Evolutionary conservation across 2,888 invertebrate species (phyloP), one percentile per base, ranked within the genome.

Genomic region (Drosophila imparisetae): DNA sequence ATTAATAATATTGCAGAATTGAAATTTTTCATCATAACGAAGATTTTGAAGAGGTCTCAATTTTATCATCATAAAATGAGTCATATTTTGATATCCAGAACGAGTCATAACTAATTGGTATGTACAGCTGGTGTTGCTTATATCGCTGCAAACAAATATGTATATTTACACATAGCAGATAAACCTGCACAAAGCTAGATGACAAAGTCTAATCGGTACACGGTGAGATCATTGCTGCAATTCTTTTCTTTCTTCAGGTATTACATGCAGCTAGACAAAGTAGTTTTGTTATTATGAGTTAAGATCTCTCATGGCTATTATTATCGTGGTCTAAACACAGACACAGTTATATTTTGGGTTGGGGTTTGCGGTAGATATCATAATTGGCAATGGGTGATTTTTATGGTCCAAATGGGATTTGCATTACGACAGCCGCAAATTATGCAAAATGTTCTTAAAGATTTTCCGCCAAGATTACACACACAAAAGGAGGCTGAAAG

Each of bases 371-470:
- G 34, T 30, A 53, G 57, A 70, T 78, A 66, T 75, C 58, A 67
- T 78, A 80, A 75, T 80, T 78, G 77, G 45, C 40, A 38, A 40
- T 55, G 55, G 38, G 71, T 54, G 40, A 29, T 40, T 49, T 64
- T 63, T 40, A 53, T 64, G 75, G 76, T 45, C 52, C 58, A 79
- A 79, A 79, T 73, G 59, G 72, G 85, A 88, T 88, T 86, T 82
- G 78, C 75, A 78, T 83, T 81, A 81, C 82, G 72, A 58, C 70
- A 69, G 74, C 69, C 76, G 86, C 88, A 88, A 86, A 86, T 86
- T 85, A 86, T 89, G 90, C 88, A 86, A 86, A 89, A 83, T 87
- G 72, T 69, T 67, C 72, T 87, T 72, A 66, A 59, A 87, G 88
- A 89, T 87, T 77, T 78, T 72, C 88, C 75, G 86, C 86, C 70